Percentiles rank a stretch among this genome's conserved stretches.
Conservation (phyloP, 1,140 invertebrate genomes). For the Drosophila fuyamai region DNA sequence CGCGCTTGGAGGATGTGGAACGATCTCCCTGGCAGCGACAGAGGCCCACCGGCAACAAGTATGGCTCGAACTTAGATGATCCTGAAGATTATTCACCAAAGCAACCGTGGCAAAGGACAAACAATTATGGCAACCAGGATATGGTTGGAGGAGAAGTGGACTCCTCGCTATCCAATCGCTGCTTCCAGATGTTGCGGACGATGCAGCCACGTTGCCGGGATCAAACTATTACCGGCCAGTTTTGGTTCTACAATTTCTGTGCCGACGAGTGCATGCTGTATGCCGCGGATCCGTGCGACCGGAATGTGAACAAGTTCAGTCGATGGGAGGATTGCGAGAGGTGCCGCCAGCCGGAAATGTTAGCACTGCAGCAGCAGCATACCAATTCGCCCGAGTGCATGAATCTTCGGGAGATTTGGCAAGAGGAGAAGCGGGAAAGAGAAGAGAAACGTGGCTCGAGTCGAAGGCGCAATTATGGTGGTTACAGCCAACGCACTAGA, state of each 20-base stretch:
- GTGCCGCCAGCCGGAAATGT: slow-evolving; percentile 49
- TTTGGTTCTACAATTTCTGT: slow-evolving; percentile 80
- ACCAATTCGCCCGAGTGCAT: slow-evolving; percentile 40
- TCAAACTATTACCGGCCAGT: slow-evolving; percentile 56
- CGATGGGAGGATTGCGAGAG: slow-evolving; percentile 58
- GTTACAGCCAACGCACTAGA: slow-evolving; percentile 22
- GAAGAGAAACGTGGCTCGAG: slow-evolving; percentile 19
- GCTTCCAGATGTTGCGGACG: slow-evolving; percentile 57
- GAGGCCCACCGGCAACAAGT: slow-evolving; percentile 5
- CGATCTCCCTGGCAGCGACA: slow-evolving; percentile 32
- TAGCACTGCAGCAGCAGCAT: slow-evolving; percentile 23
- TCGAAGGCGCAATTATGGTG: slow-evolving; percentile 23
- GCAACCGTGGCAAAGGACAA: slow-evolving; percentile 9
- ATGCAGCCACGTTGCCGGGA: slow-evolving; percentile 42
- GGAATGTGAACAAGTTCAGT: slow-evolving; percentile 71
- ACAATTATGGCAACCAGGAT: slow-evolving; percentile 3
- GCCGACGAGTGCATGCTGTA: slow-evolving; percentile 71
- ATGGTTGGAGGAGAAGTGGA: slow-evolving; percentile 4
- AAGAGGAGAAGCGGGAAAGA: slow-evolving; percentile 28
- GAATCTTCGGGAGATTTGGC: slow-evolving; percentile 18
- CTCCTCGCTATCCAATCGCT: slow-evolving; percentile 36
- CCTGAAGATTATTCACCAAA: background rate
- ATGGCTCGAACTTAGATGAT: background rate
- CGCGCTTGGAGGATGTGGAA: slow-evolving; percentile 44
- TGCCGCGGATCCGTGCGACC: slow-evolving; percentile 68